phyloP scores from a whole-genome alignment of 1,140 invertebrate genomes.

The Microplitis mediator region DNA sequence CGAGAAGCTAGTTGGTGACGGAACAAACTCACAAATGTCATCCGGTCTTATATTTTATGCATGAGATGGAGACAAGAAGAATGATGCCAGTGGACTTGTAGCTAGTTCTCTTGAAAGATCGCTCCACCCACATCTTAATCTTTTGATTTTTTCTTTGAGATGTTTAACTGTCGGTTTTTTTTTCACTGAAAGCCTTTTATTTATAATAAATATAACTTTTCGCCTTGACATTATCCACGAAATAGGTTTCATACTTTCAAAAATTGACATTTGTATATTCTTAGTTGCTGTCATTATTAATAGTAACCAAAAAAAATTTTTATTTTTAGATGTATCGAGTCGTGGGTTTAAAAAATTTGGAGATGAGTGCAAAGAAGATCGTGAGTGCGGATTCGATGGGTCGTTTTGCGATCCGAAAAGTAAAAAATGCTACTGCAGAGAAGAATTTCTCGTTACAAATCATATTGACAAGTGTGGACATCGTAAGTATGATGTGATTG shows the following conservation, averaged over 20 bases:
- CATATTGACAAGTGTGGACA: constrained; percentile 84
- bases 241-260: too few relatives aligned
- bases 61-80: constrained; percentile 7
- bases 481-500: constrained; percentile 64
- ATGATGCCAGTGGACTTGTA: neutral
- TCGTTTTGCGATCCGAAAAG: constrained; percentile 73
- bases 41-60: constrained; percentile 11
- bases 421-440: constrained; percentile 73
- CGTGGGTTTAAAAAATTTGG: constrained; percentile 70
- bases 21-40: constrained; percentile 3
- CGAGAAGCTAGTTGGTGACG: neutral
- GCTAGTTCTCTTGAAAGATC: too few relatives aligned
- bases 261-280: too few relatives aligned
- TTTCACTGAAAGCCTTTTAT: too few relatives aligned
- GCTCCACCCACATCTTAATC: too few relatives aligned
- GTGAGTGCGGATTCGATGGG: constrained; percentile 75
- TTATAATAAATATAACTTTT: too few relatives aligned
- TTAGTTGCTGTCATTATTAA: too few relatives aligned
- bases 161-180: too few relatives aligned
- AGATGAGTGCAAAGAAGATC: constrained; percentile 71
- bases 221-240: too few relatives aligned
- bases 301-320: constrained; percentile 5
- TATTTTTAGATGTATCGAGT: constrained; percentile 55
- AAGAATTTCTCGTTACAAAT: constrained; percentile 75
- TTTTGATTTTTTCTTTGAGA: too few relatives aligned